These are phyloP conservation scores for Sicus ferrugineus DNA, from an alignment of 2,888 invertebrate genomes.

Conservation along the genomic window DNA sequence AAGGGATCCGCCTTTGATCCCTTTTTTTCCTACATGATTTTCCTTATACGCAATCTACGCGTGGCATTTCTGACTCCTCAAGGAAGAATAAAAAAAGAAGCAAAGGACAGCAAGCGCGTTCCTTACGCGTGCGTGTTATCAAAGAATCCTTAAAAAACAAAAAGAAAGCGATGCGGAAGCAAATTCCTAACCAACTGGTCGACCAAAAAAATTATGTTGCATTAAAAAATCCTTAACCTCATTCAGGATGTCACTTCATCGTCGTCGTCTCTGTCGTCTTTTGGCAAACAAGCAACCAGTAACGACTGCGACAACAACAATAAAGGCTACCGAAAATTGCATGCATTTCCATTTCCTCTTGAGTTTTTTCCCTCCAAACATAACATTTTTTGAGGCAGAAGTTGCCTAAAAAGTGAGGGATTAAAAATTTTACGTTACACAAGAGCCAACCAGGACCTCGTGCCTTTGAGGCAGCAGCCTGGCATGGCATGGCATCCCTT, in stretches of 20 bases:
- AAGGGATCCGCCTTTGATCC: constrained; percentile 5
- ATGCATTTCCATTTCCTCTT: constrained; percentile 25
- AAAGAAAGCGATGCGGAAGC: neutral
- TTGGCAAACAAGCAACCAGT: neutral
- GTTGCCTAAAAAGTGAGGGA: constrained; percentile 37
- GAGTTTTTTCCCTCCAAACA: too few relatives aligned
- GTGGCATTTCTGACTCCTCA: neutral
- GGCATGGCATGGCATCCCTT: constrained; percentile 35
- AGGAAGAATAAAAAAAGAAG: neutral
- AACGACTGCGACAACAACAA: neutral
- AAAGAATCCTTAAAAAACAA: constrained; percentile 6
- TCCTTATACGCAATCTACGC: neutral
- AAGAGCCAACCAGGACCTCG: neutral
- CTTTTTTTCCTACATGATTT: neutral
- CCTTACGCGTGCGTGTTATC: constrained; percentile 4
- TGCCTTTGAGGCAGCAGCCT: neutral
- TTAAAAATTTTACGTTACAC: constrained; percentile 43
- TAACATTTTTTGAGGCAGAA: constrained; percentile 34
- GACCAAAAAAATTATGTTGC: constrained; percentile 25
- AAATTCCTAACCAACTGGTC: neutral
- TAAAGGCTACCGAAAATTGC: neutral
- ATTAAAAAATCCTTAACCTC: constrained; percentile 43
- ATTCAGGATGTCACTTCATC: constrained; percentile 24
- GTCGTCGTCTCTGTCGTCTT: constrained; percentile 25
- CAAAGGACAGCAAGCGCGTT: constrained; percentile 5